These are phyloP conservation scores for Spilarctia lutea DNA, from an alignment of 2,888 invertebrate genomes.

Conservation along the genomic window DNA sequence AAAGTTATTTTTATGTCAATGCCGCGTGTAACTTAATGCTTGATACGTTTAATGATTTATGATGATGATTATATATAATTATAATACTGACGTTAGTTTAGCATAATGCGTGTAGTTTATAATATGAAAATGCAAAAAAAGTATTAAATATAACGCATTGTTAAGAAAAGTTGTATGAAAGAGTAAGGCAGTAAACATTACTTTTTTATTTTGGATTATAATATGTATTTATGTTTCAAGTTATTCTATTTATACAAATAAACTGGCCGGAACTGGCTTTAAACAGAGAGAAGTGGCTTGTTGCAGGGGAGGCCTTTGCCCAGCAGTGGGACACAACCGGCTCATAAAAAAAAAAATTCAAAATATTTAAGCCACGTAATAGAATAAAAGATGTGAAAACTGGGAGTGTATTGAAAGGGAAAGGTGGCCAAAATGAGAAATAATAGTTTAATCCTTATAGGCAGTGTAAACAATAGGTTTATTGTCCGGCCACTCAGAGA, in stretches of 20 bases:
- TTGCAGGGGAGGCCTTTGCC: no score
- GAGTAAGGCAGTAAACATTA: no score
- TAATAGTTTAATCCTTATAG: rapidly evolving
- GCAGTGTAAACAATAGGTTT: background rate
- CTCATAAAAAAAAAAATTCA: no score
- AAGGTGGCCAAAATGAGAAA: background rate
- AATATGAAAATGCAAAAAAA: background rate
- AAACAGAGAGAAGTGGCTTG: no score
- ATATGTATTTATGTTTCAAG: no score
- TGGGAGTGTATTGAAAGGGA: background rate
- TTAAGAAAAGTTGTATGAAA: background rate
- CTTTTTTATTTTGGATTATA: no score
- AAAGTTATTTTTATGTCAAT: background rate
- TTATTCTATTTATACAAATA: no score
- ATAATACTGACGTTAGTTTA: background rate
- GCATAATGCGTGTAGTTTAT: background rate
- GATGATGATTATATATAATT: background rate
- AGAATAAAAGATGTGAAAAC: background rate
- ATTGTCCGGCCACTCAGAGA: no score
- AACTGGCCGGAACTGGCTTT: no score
- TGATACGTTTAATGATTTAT: background rate
- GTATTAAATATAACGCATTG: background rate
- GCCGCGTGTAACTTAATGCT: background rate
- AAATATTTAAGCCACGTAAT: no score
- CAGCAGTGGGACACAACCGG: no score